Base-by-base conservation (phyloP, 2,113 vertebrate species). In the Cervus canadensis region DNA sequence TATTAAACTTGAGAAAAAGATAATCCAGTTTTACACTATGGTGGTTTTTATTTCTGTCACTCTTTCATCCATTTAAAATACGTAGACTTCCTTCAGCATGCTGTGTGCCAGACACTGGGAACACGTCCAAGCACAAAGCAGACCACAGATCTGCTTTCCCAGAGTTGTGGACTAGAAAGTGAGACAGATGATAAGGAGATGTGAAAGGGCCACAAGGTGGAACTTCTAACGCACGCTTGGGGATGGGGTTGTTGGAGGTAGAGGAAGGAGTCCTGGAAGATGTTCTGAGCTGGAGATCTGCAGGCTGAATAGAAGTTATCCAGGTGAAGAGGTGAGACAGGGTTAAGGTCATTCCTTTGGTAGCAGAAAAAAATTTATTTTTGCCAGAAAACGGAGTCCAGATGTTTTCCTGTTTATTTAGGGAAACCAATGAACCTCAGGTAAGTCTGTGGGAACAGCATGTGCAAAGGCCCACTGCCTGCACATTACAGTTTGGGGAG, bases 341-440 rank as follows among this genome's bases (percentile, higher is more conserved):
- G 10, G 50, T 74, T 91, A 76, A 54, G 60, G 52, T 26, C 43
- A 82, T 93, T 91, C 52, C 60, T 54, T 93, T 67, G 57, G 36
- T 64, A 84, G 60, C 3, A 94, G 79, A 56, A 78, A 84, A 76
- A 76, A 85, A 14, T 48, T 0, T 14, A 91, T 95, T 95, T 95
- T 90, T 86, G 86, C 92, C 36, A 96, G 93, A 67, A 97, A 91
- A 97, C 86, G 91, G 90, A 98, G 71, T 91, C 91, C 96, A 98
- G 94, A 94, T 98, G 91, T 74, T 98, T 98, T 97, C 94, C 96
- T 93, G 17, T 94, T 97, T 97, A 86, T 87, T 92, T 96, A 97
- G 97, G 81, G 94, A 40, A 95, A 67, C 54, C 60, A 0, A 5
- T 87, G 0, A 52, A 96, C 30, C 6, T 67, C 90, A 96, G 97